Base-by-base conservation (phyloP, 2,797 vertebrate genomes). In the Microhierax caerulescens region DNA sequence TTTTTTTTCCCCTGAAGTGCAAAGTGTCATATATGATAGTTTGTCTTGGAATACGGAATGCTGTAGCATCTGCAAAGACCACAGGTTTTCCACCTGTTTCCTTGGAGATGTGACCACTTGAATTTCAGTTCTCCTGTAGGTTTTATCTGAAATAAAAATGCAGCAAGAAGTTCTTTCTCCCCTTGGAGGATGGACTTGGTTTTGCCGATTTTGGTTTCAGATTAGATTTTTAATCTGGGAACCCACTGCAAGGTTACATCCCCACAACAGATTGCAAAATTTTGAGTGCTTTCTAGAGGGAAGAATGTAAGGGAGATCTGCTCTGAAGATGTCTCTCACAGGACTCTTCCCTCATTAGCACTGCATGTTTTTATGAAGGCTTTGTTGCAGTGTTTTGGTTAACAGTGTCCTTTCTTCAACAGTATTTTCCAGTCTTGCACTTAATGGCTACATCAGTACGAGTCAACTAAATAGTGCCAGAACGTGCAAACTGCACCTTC, bases 21-120 rank as follows among this genome's bases (percentile, higher is more conserved):
- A 10, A 24, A n/a, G 36, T 43, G 41, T 50, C 27, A 13, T 22
- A 13, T 32, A 25, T 53, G 61, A 30, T 48, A n/a, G 2, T 50
- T 74, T 72, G n/a, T 74, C 67, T 63, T 34, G 30, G 25, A 67
- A 56, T 43, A 59, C 60, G 57, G 39, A 63, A 68, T 23, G 8
- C 37, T 45, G 24, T 50, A 54, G 75, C 63, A 63, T 74, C 63
- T 72, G 64, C 72, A 64, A 34, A 51, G 41, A 76, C 39, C 34
- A 7, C 39, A 32, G 18, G 37, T 79, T 88, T 92, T 90, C 94
- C 92, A 69, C 92, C 93, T 85, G 85, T 95, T 95, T 83, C 92
- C 94, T 90, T 78, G 88, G 86, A 93, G 92, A 94, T 91, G 57
- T 32, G 70, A 27, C 64, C 64, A 17, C 47, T 70, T 28, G 50